A percentile compares a stretch with the other conserved stretches of the same genome.
phyloP scores from a whole-genome alignment of 2,113 vertebrate genomes.

The Actenoides hombroni region DNA sequence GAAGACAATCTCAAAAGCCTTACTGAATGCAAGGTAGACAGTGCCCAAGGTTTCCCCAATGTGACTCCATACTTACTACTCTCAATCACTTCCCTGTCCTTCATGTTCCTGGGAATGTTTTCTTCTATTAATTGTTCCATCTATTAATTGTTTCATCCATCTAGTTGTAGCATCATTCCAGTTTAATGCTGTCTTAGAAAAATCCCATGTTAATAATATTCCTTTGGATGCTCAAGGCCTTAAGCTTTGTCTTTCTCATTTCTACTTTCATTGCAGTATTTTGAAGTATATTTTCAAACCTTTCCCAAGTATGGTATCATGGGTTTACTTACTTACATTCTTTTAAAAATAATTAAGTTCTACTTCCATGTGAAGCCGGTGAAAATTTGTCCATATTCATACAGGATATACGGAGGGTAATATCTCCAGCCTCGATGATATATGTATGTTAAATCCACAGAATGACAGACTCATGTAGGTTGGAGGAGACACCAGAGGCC shows the following conservation, averaged over 20 bases:
- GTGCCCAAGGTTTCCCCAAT: neutral
- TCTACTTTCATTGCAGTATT: neutral
- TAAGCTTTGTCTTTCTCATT: neutral
- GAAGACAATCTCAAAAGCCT: neutral
- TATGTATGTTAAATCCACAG: neutral
- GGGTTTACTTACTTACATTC: neutral
- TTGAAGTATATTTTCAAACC: neutral
- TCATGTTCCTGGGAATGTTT: neutral
- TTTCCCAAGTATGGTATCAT: neutral
- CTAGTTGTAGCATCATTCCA: neutral
- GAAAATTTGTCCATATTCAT: neutral
- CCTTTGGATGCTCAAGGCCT: neutral
- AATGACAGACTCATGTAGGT: neutral
- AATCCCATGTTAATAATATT: neutral
- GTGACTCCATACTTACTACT: neutral
- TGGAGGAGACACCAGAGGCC: neutral
- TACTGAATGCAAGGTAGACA: neutral
- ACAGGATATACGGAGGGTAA: neutral
- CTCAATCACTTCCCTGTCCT: neutral
- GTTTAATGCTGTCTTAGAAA: neutral
- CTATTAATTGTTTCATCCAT: neutral
- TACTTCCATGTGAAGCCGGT: neutral
- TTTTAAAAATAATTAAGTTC: neutral
- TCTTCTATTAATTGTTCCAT: neutral
- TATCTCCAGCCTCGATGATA: neutral